phyloP scores from a whole-genome alignment of 1,140 invertebrate species.

The Eupristina koningsbergeri region DNA sequence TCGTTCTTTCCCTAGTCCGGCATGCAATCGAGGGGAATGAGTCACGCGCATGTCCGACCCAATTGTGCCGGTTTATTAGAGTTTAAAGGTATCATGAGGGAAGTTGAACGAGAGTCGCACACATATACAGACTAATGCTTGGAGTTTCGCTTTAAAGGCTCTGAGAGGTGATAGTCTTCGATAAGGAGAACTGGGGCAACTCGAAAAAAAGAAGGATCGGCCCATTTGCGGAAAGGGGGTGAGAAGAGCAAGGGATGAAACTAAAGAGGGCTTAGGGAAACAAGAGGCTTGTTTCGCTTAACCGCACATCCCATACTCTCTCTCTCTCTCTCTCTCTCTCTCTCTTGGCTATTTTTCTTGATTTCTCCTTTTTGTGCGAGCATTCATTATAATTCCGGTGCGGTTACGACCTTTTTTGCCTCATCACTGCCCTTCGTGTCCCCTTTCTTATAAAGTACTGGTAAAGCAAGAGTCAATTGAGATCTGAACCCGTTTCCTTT shows the following conservation, averaged over 20 bases:
- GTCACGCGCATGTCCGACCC: slow-evolving; percentile 45
- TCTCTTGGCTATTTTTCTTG: neutral
- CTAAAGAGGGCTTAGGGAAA: slow-evolving; percentile 19
- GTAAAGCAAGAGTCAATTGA: neutral
- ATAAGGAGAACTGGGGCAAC: neutral
- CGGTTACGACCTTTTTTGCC: neutral
- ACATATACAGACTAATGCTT: neutral
- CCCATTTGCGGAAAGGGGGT: neutral
- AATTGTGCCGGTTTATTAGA: slow-evolving; percentile 40
- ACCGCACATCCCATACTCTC: neutral
- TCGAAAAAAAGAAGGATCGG: slow-evolving; percentile 21
- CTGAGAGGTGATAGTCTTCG: neutral
- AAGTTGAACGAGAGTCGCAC: neutral
- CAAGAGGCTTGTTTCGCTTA: neutral
- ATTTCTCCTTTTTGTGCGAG: neutral
- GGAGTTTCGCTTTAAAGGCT: slow-evolving; percentile 30
- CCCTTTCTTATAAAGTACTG: neutral
- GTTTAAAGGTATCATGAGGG: slow-evolving; percentile 25
- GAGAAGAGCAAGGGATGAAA: neutral
- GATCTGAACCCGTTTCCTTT: neutral
- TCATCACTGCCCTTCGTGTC: neutral
- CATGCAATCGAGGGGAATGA: neutral
- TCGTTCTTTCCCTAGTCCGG: neutral
- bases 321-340: neutral
- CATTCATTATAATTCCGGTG: neutral